These are phyloP conservation scores for Noctuana brunneofusca DNA, from an alignment of 2,888 invertebrate species.

Conservation along the genomic window DNA sequence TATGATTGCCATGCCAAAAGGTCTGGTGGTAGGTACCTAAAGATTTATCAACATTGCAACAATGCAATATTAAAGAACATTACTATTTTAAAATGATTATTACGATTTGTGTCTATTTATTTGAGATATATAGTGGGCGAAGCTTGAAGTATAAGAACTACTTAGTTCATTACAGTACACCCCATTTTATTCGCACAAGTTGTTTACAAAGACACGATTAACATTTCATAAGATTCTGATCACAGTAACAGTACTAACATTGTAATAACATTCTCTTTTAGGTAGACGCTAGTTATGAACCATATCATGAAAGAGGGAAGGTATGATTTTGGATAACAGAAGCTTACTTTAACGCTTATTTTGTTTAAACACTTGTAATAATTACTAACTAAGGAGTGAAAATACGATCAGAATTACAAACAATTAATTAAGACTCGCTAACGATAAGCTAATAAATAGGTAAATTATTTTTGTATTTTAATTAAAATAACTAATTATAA, in stretches of 20 bases:
- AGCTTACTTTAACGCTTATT: constrained; percentile 17
- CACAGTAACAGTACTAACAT: constrained; percentile 2
- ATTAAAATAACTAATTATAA: background rate
- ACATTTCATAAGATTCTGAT: too few relatives aligned
- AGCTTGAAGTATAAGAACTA: background rate
- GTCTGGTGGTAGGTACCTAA: too few relatives aligned
- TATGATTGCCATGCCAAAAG: too few relatives aligned
- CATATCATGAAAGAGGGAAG: constrained; percentile 74
- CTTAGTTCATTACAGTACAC: too few relatives aligned
- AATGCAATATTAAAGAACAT: too few relatives aligned
- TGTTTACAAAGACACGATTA: background rate
- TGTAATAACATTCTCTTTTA: constrained; percentile 67
- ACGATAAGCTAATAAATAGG: too few relatives aligned
- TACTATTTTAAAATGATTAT: too few relatives aligned
- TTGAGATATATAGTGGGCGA: background rate
- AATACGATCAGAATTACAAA: background rate
- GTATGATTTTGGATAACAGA: constrained; percentile 59
- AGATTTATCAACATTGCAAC: too few relatives aligned
- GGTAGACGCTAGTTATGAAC: constrained; percentile 72
- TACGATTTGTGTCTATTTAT: too few relatives aligned
- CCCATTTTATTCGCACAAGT: background rate
- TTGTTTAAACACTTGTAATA: background rate
- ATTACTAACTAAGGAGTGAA: background rate
- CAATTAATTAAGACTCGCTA: too few relatives aligned
- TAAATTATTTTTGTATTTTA: background rate